phyloP scores from a whole-genome alignment of 2,113 vertebrate genomes.

The Himantopus leucocephalus region DNA sequence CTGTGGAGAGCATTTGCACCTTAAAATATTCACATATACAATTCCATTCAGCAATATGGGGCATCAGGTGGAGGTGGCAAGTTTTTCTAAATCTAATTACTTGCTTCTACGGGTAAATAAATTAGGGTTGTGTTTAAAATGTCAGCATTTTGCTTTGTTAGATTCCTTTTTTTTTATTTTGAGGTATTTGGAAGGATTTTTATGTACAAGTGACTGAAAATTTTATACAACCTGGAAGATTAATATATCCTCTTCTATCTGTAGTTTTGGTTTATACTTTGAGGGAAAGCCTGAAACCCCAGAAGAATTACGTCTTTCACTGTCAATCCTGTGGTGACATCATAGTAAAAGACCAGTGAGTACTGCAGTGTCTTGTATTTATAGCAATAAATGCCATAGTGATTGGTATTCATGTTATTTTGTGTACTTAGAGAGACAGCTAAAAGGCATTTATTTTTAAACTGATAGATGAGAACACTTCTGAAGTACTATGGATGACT shows the following conservation, averaged over 20 bases:
- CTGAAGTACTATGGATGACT: neutral
- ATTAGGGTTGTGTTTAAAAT: neutral
- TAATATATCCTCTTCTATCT: conserved; percentile 24
- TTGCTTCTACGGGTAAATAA: neutral
- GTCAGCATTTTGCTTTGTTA: neutral
- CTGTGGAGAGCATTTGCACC: neutral
- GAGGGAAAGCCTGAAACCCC: conserved; percentile 74
- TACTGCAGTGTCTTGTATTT: neutral
- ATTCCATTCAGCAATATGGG: neutral
- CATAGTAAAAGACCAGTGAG: conserved; percentile 86
- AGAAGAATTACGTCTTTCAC: conserved; percentile 78
- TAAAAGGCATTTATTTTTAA: neutral
- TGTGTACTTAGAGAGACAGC: neutral
- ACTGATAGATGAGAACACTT: neutral
- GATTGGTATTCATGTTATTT: neutral
- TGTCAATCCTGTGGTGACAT: conserved; percentile 88
- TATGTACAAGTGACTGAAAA: neutral
- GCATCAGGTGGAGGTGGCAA: neutral
- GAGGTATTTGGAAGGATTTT: neutral
- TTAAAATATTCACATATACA: neutral
- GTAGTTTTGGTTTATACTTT: conserved; percentile 74
- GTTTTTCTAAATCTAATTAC: neutral
- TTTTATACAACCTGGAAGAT: neutral
- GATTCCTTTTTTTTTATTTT: neutral
- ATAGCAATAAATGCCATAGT: neutral